Evolutionary conservation across 1,140 invertebrate genomes (phyloP), one percentile per base, ranked within the genome.

Genomic region (Caenorhabditis briggsae): DNA sequence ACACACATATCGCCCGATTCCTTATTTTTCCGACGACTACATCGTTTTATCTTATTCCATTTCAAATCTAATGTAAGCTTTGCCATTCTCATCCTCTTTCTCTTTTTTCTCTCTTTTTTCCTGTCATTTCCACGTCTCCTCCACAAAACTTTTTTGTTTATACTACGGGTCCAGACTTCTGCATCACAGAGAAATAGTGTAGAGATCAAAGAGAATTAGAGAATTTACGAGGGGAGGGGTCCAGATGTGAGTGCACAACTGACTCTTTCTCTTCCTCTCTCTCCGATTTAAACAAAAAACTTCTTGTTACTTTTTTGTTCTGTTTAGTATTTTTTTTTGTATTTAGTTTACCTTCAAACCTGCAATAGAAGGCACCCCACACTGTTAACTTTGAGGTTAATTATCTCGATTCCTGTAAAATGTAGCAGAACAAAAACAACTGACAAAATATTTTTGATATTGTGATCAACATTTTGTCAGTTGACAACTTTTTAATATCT

Each of bases 221-320:
- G 12, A 18, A 18, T 53, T 53, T 11, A 18, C 50, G 6, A 58
- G 6, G 6, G 56, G 33, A 3, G 33, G 33, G 33, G 33, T 33
- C 56, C 56, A 58, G 56, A 58, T 58, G 56, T n/a, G 56, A 58
- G 56, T 16, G 56, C 56, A 58, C 56, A 58, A 58, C 56, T 58
- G 56, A 58, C 56, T n/a, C n/a, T 58, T 58, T 58, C 56, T n/a
- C 6, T 58, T 33, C 33, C 33, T 33, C 33, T 33, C 33, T 33
- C 33, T 33, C 33, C 1, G 33, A 33, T 33, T n/a, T n/a, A n/a
- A n/a, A 33, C 3, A 33, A 18, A 53, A 53, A 18, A 53, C 16
- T 53, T 53, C 5, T 53, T 12, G 50, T 12, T 11, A 53, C 9
- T 53, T 53, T 53, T 12, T 11, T 18, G 16, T 53, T 53, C 16